phyloP scores from a whole-genome alignment of 2,888 invertebrate genomes.

The Abrostola tripartita region DNA sequence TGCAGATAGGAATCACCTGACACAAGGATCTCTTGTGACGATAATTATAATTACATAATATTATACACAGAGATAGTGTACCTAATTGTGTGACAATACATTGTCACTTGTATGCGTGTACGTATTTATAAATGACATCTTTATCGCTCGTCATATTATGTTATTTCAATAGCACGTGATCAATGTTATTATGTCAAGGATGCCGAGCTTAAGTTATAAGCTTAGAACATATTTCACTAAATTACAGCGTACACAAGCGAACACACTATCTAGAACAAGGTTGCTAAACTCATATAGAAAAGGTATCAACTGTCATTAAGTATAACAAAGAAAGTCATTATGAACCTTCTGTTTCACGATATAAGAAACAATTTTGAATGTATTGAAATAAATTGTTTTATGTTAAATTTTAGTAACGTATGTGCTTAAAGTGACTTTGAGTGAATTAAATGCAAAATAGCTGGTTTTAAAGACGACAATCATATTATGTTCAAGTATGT shows the following conservation, averaged over 20 bases:
- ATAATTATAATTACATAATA: conserved; percentile 4
- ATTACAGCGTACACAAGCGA: conserved; percentile 48
- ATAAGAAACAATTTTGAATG: conserved; percentile 23
- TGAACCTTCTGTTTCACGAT: conserved; percentile 12
- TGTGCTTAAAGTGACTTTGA: conserved; percentile 33
- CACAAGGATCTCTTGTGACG: conserved; percentile 21
- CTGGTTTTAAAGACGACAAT: conserved; percentile 8
- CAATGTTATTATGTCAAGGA: conserved; percentile 51
- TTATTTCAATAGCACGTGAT: conserved; percentile 40
- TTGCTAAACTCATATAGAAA: conserved; percentile 56
- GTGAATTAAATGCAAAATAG: conserved; percentile 36
- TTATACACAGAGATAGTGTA: conserved; percentile 11
- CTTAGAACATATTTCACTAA: conserved; percentile 56
- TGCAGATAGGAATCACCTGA: conserved; percentile 7
- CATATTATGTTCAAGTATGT: conserved; percentile 4
- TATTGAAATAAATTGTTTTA: conserved; percentile 27
- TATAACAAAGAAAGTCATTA: conserved; percentile 25
- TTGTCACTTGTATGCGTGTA: conserved; percentile 19
- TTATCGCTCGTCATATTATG: conserved; percentile 21
- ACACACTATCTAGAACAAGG: conserved; percentile 64
- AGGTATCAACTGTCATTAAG: conserved; percentile 48
- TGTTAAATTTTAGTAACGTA: conserved; percentile 40
- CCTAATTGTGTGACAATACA: conserved; percentile 16
- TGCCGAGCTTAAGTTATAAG: conserved; percentile 43
- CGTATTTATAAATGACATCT: conserved; percentile 21